Percentiles rank a stretch among this genome's conserved stretches.
phyloP scores from a whole-genome alignment of 1,140 invertebrate species.

The Tachypleus tridentatus region DNA sequence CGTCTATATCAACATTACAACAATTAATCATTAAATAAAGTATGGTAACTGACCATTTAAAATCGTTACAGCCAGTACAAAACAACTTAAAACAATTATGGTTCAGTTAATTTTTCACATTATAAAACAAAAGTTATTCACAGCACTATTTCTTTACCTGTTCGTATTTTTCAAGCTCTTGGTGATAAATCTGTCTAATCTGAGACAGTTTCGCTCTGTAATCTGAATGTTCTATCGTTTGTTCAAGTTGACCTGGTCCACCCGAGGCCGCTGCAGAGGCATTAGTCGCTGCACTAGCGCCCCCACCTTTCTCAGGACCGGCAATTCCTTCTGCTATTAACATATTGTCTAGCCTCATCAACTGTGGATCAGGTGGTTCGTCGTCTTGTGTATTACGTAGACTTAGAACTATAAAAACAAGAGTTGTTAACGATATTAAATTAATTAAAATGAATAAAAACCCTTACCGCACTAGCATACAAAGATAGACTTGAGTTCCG shows the following conservation, averaged over 20 bases:
- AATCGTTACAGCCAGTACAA: no score
- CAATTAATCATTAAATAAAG: no score
- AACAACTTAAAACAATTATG: no score
- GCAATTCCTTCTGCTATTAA: constrained; percentile 97
- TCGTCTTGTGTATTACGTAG: constrained; percentile 95
- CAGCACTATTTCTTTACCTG: constrained; percentile 43
- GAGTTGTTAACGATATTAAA: not conserved
- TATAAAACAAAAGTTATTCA: no score
- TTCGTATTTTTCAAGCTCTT: constrained; percentile 98
- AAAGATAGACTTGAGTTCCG: no score
- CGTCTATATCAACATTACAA: no score
- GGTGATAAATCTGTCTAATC: constrained; percentile 97
- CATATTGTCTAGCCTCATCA: constrained; percentile 99
- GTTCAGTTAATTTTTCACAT: no score
- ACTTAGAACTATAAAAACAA: constrained; percentile 63
- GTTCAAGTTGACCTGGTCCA: constrained; percentile 59
- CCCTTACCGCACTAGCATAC: no score
- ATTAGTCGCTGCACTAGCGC: constrained; percentile 77
- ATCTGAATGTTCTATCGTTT: constrained; percentile 97
- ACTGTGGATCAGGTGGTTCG: constrained; percentile 94
- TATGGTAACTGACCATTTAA: no score
- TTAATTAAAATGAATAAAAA: no score
- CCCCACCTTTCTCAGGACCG: constrained; percentile 92
- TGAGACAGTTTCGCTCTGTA: constrained; percentile 98
- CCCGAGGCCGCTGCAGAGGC: constrained; percentile 71